Percentiles rank a stretch among this genome's conserved stretches.
These are phyloP conservation scores for Onychorhynchus coronatus DNA, from an alignment of 2,113 vertebrate genomes.

Conservation along the genomic window DNA sequence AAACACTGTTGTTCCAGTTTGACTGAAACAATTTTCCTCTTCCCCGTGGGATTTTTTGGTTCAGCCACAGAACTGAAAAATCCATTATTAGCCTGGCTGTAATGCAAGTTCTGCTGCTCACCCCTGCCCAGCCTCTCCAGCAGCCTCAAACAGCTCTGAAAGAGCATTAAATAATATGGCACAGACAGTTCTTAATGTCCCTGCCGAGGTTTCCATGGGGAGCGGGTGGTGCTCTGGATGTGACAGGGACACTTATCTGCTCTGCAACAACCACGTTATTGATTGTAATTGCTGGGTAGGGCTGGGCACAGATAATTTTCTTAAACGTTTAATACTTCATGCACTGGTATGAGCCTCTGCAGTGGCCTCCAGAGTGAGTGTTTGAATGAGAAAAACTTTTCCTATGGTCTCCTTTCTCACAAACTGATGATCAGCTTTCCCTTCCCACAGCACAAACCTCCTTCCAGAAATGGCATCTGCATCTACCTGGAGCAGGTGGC, in stretches of 20 bases:
- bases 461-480: fast-evolving
- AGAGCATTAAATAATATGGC: neutral
- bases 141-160: neutral
- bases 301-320: neutral
- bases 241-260: neutral
- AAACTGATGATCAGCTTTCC: neutral
- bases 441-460: neutral
- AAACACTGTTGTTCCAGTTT: neutral
- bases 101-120: neutral
- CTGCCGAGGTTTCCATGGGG: neutral
- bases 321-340: neutral
- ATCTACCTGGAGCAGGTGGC: neutral
- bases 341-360: neutral
- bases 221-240: neutral
- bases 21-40: conserved; percentile 15
- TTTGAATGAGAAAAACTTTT: neutral
- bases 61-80: conserved; percentile 47
- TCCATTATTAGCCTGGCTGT: conserved; percentile 43
- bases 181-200: neutral
- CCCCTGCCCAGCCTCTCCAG: neutral
- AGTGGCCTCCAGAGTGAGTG: neutral
- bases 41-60: conserved; percentile 3
- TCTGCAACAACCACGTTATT: neutral
- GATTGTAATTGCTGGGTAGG: neutral
- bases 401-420: neutral